These are phyloP conservation scores for Archocentrus centrarchus DNA, from an alignment of 2,113 vertebrate genomes.

Conservation along the genomic window DNA sequence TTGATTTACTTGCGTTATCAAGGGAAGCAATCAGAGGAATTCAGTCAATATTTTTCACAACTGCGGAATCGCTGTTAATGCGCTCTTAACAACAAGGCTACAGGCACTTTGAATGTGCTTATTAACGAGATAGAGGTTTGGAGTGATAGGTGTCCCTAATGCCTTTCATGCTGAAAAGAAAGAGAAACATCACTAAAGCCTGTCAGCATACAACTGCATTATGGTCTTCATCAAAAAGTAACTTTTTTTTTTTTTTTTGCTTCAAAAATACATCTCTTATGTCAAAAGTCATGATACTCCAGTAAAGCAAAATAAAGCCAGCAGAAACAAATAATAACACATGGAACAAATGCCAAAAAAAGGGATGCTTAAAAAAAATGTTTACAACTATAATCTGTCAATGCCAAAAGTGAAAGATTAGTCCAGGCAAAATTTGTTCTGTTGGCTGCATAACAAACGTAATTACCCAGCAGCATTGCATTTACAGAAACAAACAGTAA, in stretches of 20 bases:
- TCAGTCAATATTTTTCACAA: slow-evolving; percentile 69
- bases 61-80: slow-evolving; percentile 47
- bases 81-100: slow-evolving; percentile 46
- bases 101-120: slow-evolving; percentile 51
- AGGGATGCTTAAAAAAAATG: not conserved
- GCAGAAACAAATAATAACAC: slow-evolving; percentile 7
- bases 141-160: slow-evolving; percentile 38
- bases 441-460: slow-evolving; percentile 18
- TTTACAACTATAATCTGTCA: slow-evolving; percentile 13
- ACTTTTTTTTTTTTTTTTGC: not conserved
- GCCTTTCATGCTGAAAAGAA: slow-evolving; percentile 35
- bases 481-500: slow-evolving; percentile 29
- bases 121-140: slow-evolving; percentile 43
- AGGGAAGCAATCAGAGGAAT: slow-evolving; percentile 74
- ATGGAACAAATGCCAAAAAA: not conserved
- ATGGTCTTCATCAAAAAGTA: slow-evolving; percentile 5
- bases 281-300: not conserved
- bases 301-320: not conserved
- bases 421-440: slow-evolving; percentile 22
- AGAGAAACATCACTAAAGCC: slow-evolving; percentile 26
- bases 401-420: slow-evolving; percentile 35
- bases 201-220: not conserved
- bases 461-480: slow-evolving; percentile 48
- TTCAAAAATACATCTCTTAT: not conserved
- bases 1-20: slow-evolving; percentile 68